Base-by-base conservation (phyloP, 2,888 invertebrate species). In the Hanleya hanleyi region DNA sequence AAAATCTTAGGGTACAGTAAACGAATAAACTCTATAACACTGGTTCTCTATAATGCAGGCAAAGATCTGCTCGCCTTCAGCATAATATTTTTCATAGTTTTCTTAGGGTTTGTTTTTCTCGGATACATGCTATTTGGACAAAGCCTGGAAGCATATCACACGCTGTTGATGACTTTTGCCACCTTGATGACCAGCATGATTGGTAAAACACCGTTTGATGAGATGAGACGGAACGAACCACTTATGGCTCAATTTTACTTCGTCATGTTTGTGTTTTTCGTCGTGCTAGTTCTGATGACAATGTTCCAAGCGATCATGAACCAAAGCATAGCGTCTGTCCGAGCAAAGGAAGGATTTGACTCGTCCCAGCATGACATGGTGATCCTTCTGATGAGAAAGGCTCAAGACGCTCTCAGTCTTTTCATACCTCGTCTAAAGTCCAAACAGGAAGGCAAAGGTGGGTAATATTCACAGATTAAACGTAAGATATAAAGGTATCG, bases 21-120 rank as follows among this genome's bases (percentile, higher is more conserved):
- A 18, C 1, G 57, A 57, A 32, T 29, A 12, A 57, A 32, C 9
- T 22, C 29, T 29, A 57, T 57, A 15, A 29, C 32, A 15, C 57
- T 22, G 26, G 26, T 57, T 26, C 57, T 57, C 4, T 29, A 22
- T 4, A 4, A 57, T 32, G 57, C 57, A 29, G 92, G 93, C 0
- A 92, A 92, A 79, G 94, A 94, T 83, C 90, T 94, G 73, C 88
- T 92, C 38, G 94, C 94, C 15, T 94, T 94, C 85, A 92, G 93
- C 5, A 88, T 94, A 1, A 94, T 94, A 94, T 94, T 94, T 87
- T 92, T 93, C 81, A 93, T 94, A 50, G 93, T 94, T 4, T 94
- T 94, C 87, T 91, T 94, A 78, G 94, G 94, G 3, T 94, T 93
- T 87, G 93, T 94, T 0, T 93, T 93, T 86, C 89, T 94, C 67